These are phyloP conservation scores for Chrysaora quinquecirrha DNA, from an alignment of 30 jellyfish, hydroid and myxozoan genomes.

Conservation along the genomic window DNA sequence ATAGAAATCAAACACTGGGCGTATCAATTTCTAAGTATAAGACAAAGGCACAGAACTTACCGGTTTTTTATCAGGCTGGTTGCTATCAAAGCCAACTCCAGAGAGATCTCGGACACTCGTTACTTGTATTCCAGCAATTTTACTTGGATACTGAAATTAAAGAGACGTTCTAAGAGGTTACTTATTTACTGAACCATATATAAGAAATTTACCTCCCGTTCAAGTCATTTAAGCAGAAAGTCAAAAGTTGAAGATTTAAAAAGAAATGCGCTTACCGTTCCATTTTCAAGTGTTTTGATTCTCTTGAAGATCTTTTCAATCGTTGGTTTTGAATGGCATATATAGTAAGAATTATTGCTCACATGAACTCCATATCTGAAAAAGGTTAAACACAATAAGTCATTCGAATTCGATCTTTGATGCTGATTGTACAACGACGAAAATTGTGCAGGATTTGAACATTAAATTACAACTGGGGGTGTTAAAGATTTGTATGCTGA, in stretches of 20 bases:
- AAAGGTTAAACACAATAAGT: background rate
- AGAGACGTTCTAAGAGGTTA: no score
- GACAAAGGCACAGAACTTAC: no score
- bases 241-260: background rate
- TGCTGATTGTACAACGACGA: no score
- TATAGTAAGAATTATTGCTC: constrained; percentile 75
- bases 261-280: constrained; percentile 62
- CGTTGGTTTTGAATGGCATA: constrained; percentile 85
- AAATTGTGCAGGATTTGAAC: no score
- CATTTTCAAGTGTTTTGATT: constrained; percentile 76
- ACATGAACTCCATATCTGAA: constrained; percentile 87
- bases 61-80: constrained; percentile 80
- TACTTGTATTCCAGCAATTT: constrained; percentile 70
- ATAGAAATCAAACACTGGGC: no score
- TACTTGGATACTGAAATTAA: constrained; percentile 72
- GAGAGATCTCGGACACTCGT: constrained; percentile 81
- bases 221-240: no score
- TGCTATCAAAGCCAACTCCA: constrained; percentile 82
- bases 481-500: no score
- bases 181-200: no score
- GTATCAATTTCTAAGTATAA: no score
- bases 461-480: no score
- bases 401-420: no score
- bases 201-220: no score
- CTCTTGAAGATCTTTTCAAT: constrained; percentile 80